Evolutionary conservation across 2,797 vertebrate genomes (phyloP).

Genomic region (Halcyon leucocephala): DNA sequence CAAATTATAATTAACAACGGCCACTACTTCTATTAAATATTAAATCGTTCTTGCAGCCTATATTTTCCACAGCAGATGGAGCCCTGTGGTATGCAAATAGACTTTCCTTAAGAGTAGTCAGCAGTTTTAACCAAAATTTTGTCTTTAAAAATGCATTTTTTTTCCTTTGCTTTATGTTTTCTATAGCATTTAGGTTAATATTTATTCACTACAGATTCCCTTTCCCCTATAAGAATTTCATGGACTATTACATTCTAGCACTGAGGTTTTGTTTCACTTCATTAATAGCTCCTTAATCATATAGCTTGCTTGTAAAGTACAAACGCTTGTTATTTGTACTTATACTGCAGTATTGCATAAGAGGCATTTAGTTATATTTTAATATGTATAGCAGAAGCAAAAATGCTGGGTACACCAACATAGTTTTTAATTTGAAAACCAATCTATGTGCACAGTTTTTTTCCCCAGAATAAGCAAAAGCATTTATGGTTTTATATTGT

Average conservation of each 20-base stretch:
- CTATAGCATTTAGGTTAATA: constrained; percentile 87
- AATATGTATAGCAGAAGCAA: constrained; percentile 76
- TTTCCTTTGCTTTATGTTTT: constrained; percentile 84
- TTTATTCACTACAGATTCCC: constrained; percentile 89
- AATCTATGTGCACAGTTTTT: constrained; percentile 72
- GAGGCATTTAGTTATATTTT: constrained; percentile 77
- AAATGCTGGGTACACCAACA: constrained; percentile 60
- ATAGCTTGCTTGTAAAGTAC: constrained; percentile 80
- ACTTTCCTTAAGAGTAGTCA: constrained; percentile 88
- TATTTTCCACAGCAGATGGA: constrained; percentile 94
- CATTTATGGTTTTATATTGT: constrained; percentile 81
- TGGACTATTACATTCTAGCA: constrained; percentile 83
- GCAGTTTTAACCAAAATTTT: constrained; percentile 87
- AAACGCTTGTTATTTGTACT: constrained; percentile 82
- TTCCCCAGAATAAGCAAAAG: constrained; percentile 75
- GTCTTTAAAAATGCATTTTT: constrained; percentile 77
- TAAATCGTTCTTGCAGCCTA: constrained; percentile 96
- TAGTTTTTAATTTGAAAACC: constrained; percentile 84
- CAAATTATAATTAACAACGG: constrained; percentile 99
- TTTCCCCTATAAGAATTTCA: constrained; percentile 86
- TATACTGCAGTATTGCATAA: constrained; percentile 80
- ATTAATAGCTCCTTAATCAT: constrained; percentile 89
- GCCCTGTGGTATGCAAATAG: constrained; percentile 95
- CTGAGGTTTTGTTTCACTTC: constrained; percentile 87
- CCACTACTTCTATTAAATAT: constrained; percentile 99